phyloP scores from a whole-genome alignment of 2,888 invertebrate species.

The Spilarctia lutea region DNA sequence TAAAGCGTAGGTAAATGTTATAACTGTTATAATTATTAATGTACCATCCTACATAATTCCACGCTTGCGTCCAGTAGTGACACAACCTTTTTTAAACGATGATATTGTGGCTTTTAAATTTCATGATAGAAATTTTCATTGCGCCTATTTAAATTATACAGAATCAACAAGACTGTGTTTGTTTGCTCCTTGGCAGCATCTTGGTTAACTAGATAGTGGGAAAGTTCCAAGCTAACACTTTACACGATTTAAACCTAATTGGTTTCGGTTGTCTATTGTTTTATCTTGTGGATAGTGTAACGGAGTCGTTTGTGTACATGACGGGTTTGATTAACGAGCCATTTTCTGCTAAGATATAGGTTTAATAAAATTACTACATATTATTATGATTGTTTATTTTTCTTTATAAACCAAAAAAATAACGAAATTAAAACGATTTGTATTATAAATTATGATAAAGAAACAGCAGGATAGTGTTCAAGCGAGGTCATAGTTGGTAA shows the following conservation, averaged over 20 bases:
- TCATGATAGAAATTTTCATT: slow-evolving; percentile 34
- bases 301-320: slow-evolving; percentile 45
- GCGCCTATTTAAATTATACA: slow-evolving; percentile 46
- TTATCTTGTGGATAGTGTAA: slow-evolving; percentile 32
- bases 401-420: slow-evolving; percentile 45
- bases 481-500: slow-evolving; percentile 46
- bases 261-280: slow-evolving; percentile 32
- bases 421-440: slow-evolving; percentile 44
- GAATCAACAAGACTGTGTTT: slow-evolving; percentile 65
- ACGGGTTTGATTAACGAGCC: slow-evolving; percentile 45
- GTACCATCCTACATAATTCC: slow-evolving; percentile 62
- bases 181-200: slow-evolving; percentile 55
- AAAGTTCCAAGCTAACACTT: slow-evolving; percentile 34
- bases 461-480: slow-evolving; percentile 41
- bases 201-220: slow-evolving; percentile 52
- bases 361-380: slow-evolving; percentile 36
- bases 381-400: slow-evolving; percentile 47
- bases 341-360: slow-evolving; percentile 46
- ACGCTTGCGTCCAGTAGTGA: slow-evolving; percentile 76
- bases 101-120: slow-evolving; percentile 49
- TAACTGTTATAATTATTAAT: slow-evolving; percentile 64
- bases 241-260: slow-evolving; percentile 25
- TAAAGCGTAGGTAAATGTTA: slow-evolving; percentile 60
- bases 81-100: slow-evolving; percentile 41
- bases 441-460: slow-evolving; percentile 46